Base-by-base conservation (phyloP, 2,113 vertebrate species). In the Mustelus asterias region DNA sequence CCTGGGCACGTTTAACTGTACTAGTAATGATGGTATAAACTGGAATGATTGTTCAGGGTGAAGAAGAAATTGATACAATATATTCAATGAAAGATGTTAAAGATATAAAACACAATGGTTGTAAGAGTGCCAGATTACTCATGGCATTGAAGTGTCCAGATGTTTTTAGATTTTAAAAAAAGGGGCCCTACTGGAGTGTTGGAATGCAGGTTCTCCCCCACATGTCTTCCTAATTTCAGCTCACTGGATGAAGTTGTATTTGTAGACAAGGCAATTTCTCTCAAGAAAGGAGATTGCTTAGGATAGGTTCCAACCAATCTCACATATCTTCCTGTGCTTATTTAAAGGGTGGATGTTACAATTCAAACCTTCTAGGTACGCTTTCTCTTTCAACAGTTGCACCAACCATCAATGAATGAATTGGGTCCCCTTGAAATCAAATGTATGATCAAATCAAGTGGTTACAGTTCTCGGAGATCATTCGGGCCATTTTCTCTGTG, bases 171-270 rank as follows among this genome's bases (percentile, higher is more conserved):
- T 54, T 69, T 70, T 6, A 33, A 72, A 48, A 48, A 10, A 95
- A 29, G 22, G 20, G 10, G 11, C 54, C 24, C 67, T 29, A 44
- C 44, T 54, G 65, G 93, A 95, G 24, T 72, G 93, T 11, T 72
- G 93, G 93, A 95, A 95, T 95, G 93, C 93, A 95, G 93, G 41
- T 9, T 72, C 92, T 69, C 37, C 37, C 7, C 92, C 20, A 41
- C 92, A 24, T 70, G 67, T 44, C 90, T 94, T 95, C 44, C 69
- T 7, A 0, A 54, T 95, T 41, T 44, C 93, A 48, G 67, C 24
- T 95, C 67, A 72, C 48, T 44, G 0, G 67, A 48, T 69, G 26
- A 95, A 41, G 41, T 67, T 33, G 24, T 72, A 70, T 48, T 29
- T 72, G 93, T 48, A 92, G 67, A 3, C 41, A 70, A 48, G 69